Evolutionary conservation across 2,888 invertebrate species (phyloP), one percentile per base, ranked within the genome.

Genomic region (Ellobium chinense): DNA sequence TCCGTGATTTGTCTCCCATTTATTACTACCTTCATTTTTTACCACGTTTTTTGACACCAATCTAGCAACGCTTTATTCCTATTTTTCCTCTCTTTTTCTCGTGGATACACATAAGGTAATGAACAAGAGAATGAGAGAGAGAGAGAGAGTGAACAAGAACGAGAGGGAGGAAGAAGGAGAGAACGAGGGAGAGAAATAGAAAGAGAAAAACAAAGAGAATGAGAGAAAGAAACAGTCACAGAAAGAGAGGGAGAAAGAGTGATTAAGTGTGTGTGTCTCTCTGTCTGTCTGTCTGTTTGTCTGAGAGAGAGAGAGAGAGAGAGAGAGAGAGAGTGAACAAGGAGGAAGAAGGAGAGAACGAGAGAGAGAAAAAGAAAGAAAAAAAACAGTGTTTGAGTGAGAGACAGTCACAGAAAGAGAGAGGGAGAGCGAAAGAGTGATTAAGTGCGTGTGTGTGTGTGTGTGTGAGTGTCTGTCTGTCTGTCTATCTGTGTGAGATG

Each of bases 241-340:
- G 24, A 56, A n/a, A 31, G 4, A 56, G 70, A 70, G 29, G 56
- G 18, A 56, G 31, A 3, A 18, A 54, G 56, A 56, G 4, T 54
- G 73, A 58, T n/a, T 24, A 1, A 60, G 58, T 3, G 18, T 2
- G 9, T 39, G 73, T 34, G n/a, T n/a, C n/a, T n/a, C n/a, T n/a
- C n/a, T n/a, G n/a, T n/a, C n/a, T n/a, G n/a, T n/a, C n/a, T n/a
- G n/a, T n/a, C n/a, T n/a, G 1, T 24, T 36, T 60, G 60, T 9
- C 14, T 60, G 36, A 73, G 60, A 60, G 37, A 73, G 73, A 73
- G 37, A 37, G 21, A 36, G 37, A n/a, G 60, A 37, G 21, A 73
- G 70, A 56, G 34, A 56, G 56, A 70, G 56, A 70, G 56, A 31
- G 5, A 56, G 56, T 29, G 21, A 56, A 29, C 39, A 54, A 69